Base-by-base conservation (phyloP, 2,797 vertebrate genomes). In the Etheostoma perlongum region DNA sequence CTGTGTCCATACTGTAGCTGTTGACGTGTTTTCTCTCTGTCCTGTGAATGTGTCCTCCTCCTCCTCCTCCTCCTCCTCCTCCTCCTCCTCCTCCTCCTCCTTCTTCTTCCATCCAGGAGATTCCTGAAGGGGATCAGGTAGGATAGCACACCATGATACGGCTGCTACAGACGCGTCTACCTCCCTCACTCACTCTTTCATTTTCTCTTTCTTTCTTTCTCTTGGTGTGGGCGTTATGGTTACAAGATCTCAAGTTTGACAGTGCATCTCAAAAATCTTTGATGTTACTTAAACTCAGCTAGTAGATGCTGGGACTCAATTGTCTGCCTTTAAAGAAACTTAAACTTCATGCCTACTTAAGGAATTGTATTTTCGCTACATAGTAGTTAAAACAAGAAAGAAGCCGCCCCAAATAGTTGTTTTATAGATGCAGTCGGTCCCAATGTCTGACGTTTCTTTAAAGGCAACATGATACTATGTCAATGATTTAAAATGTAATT, bases 111-210 rank as follows among this genome's bases (percentile, higher is more conserved):
- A 95, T 97, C 94, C 97, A 99, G 98, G 98, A 99, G 94, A 96
- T 97, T 97, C 96, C 97, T 96, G 97, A 99, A 96, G 98, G 96
- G 96, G 97, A 98, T 95, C 97, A 99, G 98, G 98, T 99, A 99
- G 97, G 93, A 91, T 81, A 90, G 87, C 83, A 90, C 86, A 87
- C 70, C 91, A 89, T 91, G 89, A 90, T 90, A 93, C 70, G 85
- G 90, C 90, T 91, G 91, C 88, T 87, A 85, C 89, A 91, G 91
- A 89, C 86, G 79, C 73, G 64, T 88, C 78, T 81, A 74, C 77
- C 72, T 88, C 67, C 76, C 48, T 85, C 78, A 44, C 76, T 82
- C 81, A 36, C 42, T 67, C 47, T 44, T 15, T 13, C 40, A 30
- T 6, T 30, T 5, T 30, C 5, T 30, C 30, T 27, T 4, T 27